Conservation (phyloP, 2,797 vertebrate species). For the Sciurus vulgaris region DNA sequence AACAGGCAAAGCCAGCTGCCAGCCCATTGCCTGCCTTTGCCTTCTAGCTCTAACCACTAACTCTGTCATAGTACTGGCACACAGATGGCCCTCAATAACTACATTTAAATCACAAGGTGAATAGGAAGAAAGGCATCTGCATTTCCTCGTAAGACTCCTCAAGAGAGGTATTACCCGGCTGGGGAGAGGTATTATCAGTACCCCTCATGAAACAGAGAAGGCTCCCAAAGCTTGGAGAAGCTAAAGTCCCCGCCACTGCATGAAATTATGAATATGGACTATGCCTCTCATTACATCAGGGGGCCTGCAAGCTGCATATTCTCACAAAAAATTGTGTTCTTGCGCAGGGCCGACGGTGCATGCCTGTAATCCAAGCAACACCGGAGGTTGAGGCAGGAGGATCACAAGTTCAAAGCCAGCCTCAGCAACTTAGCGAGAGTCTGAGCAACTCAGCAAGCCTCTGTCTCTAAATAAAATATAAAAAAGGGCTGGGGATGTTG, state of each 20-base stretch:
- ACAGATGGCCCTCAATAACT: not conserved
- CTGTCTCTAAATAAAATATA: too few species aligned
- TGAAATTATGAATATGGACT: not conserved
- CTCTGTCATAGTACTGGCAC: not conserved
- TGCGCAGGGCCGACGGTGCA: too few species aligned
- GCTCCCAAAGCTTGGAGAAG: not conserved
- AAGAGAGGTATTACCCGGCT: not conserved
- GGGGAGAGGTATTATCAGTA: not conserved
- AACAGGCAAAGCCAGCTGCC: not conserved
- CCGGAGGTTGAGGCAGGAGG: too few species aligned
- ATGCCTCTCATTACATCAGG: not conserved
- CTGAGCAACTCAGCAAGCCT: too few species aligned
- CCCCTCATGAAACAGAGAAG: not conserved
- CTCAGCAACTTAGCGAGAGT: too few species aligned
- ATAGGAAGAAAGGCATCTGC: not conserved
- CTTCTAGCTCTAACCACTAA: not conserved
- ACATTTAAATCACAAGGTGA: not conserved
- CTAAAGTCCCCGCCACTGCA: not conserved
- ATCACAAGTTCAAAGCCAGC: too few species aligned
- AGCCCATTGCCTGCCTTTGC: not conserved
- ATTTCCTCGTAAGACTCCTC: not conserved
- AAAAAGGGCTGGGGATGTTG: too few species aligned
- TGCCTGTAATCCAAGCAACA: too few species aligned
- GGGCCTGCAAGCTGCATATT: not conserved
- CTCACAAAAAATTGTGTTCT: not conserved